Base-by-base conservation (phyloP, 2,888 invertebrate species). In the Brachyptera putata region DNA sequence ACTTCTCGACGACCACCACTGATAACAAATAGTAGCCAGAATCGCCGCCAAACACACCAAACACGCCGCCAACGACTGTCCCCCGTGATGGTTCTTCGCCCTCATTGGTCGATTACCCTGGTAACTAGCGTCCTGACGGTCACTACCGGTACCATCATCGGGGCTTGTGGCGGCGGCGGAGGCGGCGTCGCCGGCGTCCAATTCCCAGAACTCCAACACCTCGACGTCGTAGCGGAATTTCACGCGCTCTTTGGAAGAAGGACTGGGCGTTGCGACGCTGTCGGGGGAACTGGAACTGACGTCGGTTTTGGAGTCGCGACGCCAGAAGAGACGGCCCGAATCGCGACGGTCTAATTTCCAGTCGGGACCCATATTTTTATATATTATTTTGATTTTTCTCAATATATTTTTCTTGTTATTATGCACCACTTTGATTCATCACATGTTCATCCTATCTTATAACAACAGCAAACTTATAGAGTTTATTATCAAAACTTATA, bases 221-320 rank as follows among this genome's bases (percentile, higher is more conserved):
- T 80, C 79, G 5, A 80, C 80, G 68, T 80, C 79, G 69, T 77
- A 77, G 14, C 77, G 78, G 68, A 81, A 81, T 66, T 77, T 79
- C 37, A 81, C 80, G 25, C 79, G 60, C 68, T 69, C 57, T 1
- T 37, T 41, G 25, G 58, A 50, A 22, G 53, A 53, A 50, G 58
- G 41, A n/a, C 43, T 37, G 13, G 37, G 13, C 34, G 18, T 7
- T 11, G 34, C 13, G 11, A 21, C n/a, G 55, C 67, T 69, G 25
- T 67, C 65, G 24, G 46, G 7, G 2, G n/a, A n/a, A n/a, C 21
- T 13, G 16, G 50, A n/a, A 50, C 26, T 34, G 11, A 53, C 11
- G 34, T 16, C 18, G 37, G 53, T 18, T 5, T 30, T 36, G 25
- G 68, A 66, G 61, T 73, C 71, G 30, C 75, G 69, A 61, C 75